phyloP scores from a whole-genome alignment of 2,888 invertebrate species.

The Drosophila pullipes region DNA sequence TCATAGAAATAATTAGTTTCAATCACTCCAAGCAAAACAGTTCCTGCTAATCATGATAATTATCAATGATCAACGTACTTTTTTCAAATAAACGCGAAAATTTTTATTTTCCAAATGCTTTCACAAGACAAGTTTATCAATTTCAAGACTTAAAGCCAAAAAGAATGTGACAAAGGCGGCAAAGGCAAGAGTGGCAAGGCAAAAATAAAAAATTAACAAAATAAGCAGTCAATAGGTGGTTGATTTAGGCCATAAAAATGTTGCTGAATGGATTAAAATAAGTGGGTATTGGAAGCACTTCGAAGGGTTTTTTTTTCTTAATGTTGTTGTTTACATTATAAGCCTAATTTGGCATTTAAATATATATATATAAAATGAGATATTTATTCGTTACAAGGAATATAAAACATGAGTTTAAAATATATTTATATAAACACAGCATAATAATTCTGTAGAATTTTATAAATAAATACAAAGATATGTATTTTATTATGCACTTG shows the following conservation, averaged over 20 bases:
- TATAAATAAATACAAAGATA: constrained; percentile 13
- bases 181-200: background rate
- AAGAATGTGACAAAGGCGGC: constrained; percentile 2
- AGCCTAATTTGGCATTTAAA: background rate
- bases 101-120: constrained; percentile 16
- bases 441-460: constrained; percentile 8
- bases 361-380: no score
- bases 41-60: background rate
- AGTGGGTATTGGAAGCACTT: background rate
- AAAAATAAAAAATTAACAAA: background rate
- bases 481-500: background rate
- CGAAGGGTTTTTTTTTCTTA: background rate
- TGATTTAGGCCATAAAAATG: background rate
- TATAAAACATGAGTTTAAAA: no score
- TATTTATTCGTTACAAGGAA: no score
- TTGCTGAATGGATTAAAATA: background rate
- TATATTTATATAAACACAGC: background rate
- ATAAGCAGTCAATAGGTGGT: constrained; percentile 6
- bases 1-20: constrained; percentile 37
- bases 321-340: background rate
- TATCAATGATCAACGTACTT: background rate
- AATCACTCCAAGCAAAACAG: background rate
- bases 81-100: constrained; percentile 29
- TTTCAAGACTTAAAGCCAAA: background rate
- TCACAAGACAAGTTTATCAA: constrained; percentile 6